Conservation (phyloP, 2,888 invertebrate genomes). For the Eupsilia transversa region DNA sequence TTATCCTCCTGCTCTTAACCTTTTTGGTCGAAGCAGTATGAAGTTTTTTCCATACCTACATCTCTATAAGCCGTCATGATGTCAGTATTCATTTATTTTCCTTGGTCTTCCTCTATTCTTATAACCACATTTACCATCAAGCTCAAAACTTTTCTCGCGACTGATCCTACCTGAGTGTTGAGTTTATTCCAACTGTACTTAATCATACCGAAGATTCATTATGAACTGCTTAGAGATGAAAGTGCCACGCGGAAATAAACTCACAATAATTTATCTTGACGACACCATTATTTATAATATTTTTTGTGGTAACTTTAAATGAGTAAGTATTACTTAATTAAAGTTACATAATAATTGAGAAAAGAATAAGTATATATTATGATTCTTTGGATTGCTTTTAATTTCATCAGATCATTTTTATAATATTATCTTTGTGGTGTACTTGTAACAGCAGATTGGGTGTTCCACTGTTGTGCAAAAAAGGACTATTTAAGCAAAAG, state of each 20-base stretch:
- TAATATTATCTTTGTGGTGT: background rate
- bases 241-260: conserved; percentile 31
- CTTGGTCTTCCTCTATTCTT: background rate
- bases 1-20: background rate
- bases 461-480: background rate
- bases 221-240: conserved; percentile 20
- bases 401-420: background rate
- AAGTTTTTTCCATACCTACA: background rate
- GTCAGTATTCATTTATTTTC: background rate
- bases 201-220: conserved; percentile 1
- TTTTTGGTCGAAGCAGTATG: background rate
- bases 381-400: background rate
- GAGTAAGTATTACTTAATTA: background rate
- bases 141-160: background rate
- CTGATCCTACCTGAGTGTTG: background rate
- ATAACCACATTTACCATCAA: background rate
- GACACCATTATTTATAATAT: background rate
- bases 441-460: background rate
- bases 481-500: too few species aligned
- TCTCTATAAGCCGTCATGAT: background rate
- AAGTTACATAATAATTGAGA: conserved; percentile 22
- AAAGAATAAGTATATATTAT: background rate
- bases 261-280: conserved; percentile 11
- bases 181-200: background rate
- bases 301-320: conserved; percentile 7